These are phyloP conservation scores for Rallus crepitans DNA, from an alignment of 2,797 vertebrate genomes.

Conservation along the genomic window DNA sequence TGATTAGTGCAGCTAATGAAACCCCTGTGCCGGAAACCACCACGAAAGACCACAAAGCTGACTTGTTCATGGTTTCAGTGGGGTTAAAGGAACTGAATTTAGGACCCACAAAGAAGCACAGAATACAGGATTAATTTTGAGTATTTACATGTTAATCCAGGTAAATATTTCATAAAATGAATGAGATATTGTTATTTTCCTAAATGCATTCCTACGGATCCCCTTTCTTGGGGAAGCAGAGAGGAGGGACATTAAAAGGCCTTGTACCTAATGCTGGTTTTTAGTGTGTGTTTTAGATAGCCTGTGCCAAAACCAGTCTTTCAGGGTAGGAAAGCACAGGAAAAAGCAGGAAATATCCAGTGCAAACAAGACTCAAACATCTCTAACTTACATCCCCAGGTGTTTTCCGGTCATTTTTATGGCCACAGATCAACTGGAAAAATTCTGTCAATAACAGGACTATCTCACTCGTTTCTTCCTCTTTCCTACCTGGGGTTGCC, in stretches of 20 bases:
- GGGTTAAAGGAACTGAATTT: background rate
- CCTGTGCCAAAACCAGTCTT: background rate
- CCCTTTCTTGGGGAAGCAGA: background rate
- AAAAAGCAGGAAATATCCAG: constrained; percentile 54
- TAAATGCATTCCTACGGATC: background rate
- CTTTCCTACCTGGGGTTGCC: background rate
- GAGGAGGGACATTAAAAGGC: background rate
- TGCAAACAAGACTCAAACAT: background rate
- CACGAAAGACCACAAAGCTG: background rate
- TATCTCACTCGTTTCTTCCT: background rate
- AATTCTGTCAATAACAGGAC: background rate
- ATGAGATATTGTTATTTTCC: background rate
- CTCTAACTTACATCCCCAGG: constrained; percentile 40
- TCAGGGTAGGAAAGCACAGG: constrained; percentile 19
- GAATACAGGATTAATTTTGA: background rate
- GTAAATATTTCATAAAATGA: background rate
- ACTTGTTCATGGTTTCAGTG: background rate
- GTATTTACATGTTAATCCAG: background rate
- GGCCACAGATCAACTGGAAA: background rate
- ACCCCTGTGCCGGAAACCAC: background rate
- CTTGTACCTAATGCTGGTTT: background rate
- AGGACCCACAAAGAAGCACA: background rate
- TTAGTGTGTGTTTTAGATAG: background rate
- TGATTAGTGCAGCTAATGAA: background rate
- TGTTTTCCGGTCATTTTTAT: constrained; percentile 50